Evolutionary conservation across 92 coral and sea anemone species (phyloP).

Genomic region (Scolanthus callimorphus): DNA sequence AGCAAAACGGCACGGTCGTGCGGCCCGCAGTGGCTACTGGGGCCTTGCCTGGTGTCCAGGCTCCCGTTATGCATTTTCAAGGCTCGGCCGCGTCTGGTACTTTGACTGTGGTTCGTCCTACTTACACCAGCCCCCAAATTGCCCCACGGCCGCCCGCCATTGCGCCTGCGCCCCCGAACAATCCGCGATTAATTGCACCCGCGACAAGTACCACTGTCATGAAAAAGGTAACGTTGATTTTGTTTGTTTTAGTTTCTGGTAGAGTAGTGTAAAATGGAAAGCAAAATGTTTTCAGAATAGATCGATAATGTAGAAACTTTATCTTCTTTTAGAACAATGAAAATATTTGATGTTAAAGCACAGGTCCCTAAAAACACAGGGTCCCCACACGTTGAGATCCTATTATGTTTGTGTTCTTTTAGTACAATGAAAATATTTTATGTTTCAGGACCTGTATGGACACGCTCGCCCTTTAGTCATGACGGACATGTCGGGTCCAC

Average conservation of each 20-base stretch:
- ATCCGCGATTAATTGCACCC: constrained; percentile 22
- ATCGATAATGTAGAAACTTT: too few species aligned
- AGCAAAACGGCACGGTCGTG: constrained; percentile 36
- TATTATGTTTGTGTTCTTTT: too few species aligned
- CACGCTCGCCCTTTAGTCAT: constrained; percentile 15
- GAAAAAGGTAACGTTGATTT: constrained; percentile 36
- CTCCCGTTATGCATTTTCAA: constrained; percentile 53
- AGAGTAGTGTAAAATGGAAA: too few species aligned
- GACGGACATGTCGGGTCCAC: neutral
- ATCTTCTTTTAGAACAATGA: too few species aligned
- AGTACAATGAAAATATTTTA: too few species aligned
- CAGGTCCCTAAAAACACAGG: too few species aligned
- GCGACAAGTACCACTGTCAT: constrained; percentile 7
- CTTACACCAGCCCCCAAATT: constrained; percentile 26
- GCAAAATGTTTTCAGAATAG: too few species aligned
- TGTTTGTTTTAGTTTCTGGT: too few species aligned
- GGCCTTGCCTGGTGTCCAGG: constrained; percentile 47
- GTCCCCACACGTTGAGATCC: too few species aligned
- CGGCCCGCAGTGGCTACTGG: constrained; percentile 45
- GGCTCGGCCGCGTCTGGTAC: constrained; percentile 27
- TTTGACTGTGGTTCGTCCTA: constrained; percentile 36
- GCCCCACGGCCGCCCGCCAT: constrained; percentile 33
- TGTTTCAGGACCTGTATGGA: constrained; percentile 5
- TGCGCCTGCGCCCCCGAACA: constrained; percentile 20
- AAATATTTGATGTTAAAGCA: too few species aligned